These are phyloP conservation scores for Rhagoletis zephyria DNA, from an alignment of 1,140 invertebrate genomes.

Conservation along the genomic window DNA sequence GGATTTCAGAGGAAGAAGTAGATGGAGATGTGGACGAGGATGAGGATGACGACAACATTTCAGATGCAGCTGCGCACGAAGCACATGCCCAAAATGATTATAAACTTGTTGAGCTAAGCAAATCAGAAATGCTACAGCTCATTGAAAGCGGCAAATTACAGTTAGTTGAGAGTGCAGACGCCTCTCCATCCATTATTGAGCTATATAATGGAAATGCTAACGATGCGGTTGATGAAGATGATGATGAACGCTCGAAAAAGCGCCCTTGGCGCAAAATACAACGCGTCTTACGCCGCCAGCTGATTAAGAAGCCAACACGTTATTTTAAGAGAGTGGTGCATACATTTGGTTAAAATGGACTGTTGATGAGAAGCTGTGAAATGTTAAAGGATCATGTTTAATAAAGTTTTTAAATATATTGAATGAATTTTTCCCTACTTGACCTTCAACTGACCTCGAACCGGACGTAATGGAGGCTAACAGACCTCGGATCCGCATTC, in stretches of 20 bases:
- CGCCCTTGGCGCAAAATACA: constrained; percentile 66
- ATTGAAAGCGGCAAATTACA: constrained; percentile 12
- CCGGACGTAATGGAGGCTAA: too few relatives aligned
- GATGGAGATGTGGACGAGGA: not conserved
- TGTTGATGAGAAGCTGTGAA: not conserved
- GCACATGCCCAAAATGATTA: not conserved
- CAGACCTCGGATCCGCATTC: too few relatives aligned
- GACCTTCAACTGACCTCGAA: too few relatives aligned
- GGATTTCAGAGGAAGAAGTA: not conserved
- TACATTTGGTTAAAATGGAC: not conserved
- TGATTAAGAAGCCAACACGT: constrained; percentile 63
- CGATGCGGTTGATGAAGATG: not conserved
- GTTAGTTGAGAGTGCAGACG: not conserved
- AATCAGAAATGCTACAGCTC: constrained; percentile 56
- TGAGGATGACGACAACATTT: not conserved
- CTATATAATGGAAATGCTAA: not conserved
- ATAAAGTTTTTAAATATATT: not conserved
- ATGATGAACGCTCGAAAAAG: constrained; percentile 58
- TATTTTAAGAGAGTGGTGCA: constrained; percentile 62
- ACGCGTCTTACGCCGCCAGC: constrained; percentile 63
- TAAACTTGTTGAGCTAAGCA: constrained; percentile 58
- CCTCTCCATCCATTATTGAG: not conserved
- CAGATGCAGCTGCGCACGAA: not conserved
- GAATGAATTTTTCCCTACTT: too few relatives aligned
- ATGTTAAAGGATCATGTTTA: not conserved